These are phyloP conservation scores for Pycnonotus jocosus DNA, from an alignment of 2,113 vertebrate species.

Conservation along the genomic window DNA sequence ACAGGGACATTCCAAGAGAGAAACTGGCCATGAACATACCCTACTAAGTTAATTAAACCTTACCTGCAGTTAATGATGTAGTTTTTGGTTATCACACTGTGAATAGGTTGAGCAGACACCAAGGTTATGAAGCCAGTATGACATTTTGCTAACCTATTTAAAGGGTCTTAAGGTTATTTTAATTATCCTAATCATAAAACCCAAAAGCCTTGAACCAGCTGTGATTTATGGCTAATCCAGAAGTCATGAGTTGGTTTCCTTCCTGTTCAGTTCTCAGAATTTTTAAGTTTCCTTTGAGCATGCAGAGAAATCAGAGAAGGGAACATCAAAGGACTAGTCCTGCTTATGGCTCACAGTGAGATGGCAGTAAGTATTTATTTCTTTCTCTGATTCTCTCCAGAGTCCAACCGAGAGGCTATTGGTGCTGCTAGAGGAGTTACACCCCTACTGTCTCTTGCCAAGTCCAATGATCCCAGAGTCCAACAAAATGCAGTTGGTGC, in stretches of 20 bases:
- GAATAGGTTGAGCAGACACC: neutral
- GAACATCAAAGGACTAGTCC: neutral
- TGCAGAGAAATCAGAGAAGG: neutral
- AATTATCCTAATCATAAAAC: neutral
- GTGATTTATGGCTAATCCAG: neutral
- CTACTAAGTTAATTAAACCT: neutral
- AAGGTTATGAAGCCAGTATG: neutral
- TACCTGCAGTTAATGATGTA: neutral
- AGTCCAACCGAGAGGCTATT: slow-evolving; percentile 72
- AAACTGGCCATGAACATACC: neutral
- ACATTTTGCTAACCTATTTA: neutral
- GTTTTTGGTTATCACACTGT: neutral
- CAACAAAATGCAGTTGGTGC: slow-evolving; percentile 79
- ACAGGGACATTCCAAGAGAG: neutral
- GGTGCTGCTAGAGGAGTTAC: slow-evolving; percentile 66
- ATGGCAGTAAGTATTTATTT: neutral
- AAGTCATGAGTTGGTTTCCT: neutral
- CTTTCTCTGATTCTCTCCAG: slow-evolving; percentile 39
- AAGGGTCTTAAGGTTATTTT: neutral
- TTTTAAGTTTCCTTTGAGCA: neutral
- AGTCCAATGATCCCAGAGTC: slow-evolving; percentile 74
- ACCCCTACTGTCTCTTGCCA: slow-evolving; percentile 74
- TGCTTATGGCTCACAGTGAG: neutral
- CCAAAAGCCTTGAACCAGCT: neutral
- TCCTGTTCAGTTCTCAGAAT: neutral